Conservation (phyloP, 1,140 invertebrate species). For the Caenorhabditis elegans region DNA sequence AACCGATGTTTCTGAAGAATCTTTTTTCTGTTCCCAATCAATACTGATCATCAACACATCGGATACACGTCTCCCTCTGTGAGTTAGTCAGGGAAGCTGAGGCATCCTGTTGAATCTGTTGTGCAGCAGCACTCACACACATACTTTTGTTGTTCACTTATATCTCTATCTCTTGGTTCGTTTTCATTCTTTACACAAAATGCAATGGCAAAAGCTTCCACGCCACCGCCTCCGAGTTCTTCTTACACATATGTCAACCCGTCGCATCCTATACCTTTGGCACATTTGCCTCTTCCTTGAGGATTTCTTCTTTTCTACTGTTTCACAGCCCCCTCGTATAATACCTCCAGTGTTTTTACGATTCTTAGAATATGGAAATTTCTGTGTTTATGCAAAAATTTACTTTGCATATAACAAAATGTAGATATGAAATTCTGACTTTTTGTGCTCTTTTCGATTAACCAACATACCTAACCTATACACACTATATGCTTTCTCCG, state of each 20-base stretch:
- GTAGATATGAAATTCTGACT: too few relatives aligned
- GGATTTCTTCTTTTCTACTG: neutral
- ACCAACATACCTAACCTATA: neutral
- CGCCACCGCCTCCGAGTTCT: conserved; percentile 15
- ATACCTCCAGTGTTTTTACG: neutral
- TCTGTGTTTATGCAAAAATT: too few relatives aligned
- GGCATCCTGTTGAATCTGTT: neutral
- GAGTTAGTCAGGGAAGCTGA: neutral
- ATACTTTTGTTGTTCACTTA: conserved; percentile 23
- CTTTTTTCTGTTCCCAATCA: neutral
- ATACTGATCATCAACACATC: conserved; percentile 8
- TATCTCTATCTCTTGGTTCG: conserved; percentile 23
- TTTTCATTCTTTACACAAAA: conserved; percentile 26
- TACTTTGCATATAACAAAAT: too few relatives aligned
- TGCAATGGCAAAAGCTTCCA: conserved; percentile 23
- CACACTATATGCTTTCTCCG: neutral
- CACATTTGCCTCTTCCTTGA: neutral
- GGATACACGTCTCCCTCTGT: neutral
- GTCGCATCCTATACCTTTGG: conserved; percentile 24
- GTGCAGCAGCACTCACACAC: too few relatives aligned
- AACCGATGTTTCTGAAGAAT: neutral
- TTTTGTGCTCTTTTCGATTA: too few relatives aligned
- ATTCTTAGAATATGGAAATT: too few relatives aligned
- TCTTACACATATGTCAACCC: conserved; percentile 28
- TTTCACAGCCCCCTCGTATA: neutral